These are phyloP conservation scores for Lamprologus speciosus DNA, from an alignment of 2,113 vertebrate genomes.

Conservation along the genomic window DNA sequence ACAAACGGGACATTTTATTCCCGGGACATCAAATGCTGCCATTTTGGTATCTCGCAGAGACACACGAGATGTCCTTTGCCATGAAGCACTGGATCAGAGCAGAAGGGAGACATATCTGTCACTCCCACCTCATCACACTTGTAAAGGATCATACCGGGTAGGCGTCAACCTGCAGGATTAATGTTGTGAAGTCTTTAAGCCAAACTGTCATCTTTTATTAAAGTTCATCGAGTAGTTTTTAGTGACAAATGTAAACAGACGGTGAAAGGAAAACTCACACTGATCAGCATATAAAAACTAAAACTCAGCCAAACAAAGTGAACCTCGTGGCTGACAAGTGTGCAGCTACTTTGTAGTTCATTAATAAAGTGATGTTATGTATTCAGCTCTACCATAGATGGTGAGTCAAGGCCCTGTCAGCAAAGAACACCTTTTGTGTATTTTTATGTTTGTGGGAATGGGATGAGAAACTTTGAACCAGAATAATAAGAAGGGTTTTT, in stretches of 20 bases:
- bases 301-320: neutral
- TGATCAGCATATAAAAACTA: neutral
- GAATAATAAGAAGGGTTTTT: fast-evolving
- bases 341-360: neutral
- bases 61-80: neutral
- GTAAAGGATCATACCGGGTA: neutral
- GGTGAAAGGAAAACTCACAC: fast-evolving
- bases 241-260: neutral
- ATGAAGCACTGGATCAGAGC: neutral
- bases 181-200: neutral
- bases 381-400: fast-evolving
- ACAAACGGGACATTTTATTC: neutral
- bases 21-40: neutral
- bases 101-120: neutral
- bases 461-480: neutral
- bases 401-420: neutral
- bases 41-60: neutral
- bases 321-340: neutral
- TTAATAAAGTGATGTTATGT: fast-evolving
- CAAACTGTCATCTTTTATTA: neutral
- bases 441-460: neutral
- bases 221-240: neutral
- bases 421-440: neutral
- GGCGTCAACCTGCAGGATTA: neutral
- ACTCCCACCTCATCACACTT: neutral